Evolutionary conservation across 2,113 vertebrate genomes (phyloP).

Genomic region (Chamaea fasciata): DNA sequence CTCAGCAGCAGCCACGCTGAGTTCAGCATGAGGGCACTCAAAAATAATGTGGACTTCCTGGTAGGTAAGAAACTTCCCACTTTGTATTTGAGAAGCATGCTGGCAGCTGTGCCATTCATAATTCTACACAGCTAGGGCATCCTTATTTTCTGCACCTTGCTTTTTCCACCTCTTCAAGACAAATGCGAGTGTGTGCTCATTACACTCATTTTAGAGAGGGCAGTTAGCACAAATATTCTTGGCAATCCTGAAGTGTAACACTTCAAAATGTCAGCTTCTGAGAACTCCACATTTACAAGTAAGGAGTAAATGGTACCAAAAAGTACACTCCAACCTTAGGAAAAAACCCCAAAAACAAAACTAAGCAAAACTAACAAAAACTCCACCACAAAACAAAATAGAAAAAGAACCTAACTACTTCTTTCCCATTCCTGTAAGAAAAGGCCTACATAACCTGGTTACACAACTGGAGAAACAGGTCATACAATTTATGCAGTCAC

Average conservation of each 20-base stretch:
- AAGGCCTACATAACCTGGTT: neutral
- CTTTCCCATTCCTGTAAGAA: neutral
- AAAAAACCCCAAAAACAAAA: neutral
- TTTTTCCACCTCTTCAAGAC: neutral
- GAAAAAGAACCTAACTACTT: neutral
- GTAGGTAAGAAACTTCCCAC: neutral
- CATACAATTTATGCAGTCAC: neutral
- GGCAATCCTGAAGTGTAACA: neutral
- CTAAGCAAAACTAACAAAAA: neutral
- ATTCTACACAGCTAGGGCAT: neutral
- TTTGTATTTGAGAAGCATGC: neutral
- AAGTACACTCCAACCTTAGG: neutral
- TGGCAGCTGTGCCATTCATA: neutral
- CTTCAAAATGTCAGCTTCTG: neutral
- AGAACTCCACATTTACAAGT: neutral
- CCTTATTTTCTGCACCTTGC: neutral
- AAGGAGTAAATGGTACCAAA: neutral
- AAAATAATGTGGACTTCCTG: neutral
- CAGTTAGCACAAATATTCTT: neutral
- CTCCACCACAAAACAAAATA: neutral
- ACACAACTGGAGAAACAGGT: neutral
- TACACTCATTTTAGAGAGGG: neutral
- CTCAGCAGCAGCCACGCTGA: conserved; percentile 12
- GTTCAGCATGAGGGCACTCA: conserved; percentile 26
- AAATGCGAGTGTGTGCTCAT: neutral